Conservation (phyloP, 2,888 invertebrate genomes). For the Conchocele bisecta region DNA sequence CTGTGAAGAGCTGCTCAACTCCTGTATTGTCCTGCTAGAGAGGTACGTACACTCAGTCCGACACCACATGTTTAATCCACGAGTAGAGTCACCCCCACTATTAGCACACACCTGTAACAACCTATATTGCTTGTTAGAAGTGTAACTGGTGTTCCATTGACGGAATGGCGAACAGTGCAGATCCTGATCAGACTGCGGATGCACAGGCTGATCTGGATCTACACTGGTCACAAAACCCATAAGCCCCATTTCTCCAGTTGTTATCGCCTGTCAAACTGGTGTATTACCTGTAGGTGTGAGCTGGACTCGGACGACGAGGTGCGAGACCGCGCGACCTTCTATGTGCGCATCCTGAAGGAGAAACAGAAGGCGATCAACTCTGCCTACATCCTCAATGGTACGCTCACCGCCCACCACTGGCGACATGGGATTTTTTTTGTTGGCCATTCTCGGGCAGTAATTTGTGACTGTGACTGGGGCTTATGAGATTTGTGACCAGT, state of each 20-base stretch:
- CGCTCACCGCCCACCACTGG: too few species aligned
- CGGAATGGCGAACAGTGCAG: too few species aligned
- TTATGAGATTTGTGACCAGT: too few species aligned
- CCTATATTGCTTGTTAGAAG: too few species aligned
- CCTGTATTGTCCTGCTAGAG: constrained; percentile 88
- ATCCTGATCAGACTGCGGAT: too few species aligned
- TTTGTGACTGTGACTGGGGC: too few species aligned
- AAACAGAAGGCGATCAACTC: constrained; percentile 81
- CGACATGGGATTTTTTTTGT: too few species aligned
- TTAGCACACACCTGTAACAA: neutral
- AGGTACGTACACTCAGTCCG: constrained; percentile 73
- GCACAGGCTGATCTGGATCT: too few species aligned
- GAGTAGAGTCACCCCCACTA: neutral
- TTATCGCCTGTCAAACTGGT: neutral
- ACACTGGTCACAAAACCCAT: too few species aligned
- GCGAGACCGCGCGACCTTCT: constrained; percentile 98
- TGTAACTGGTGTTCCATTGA: too few species aligned
- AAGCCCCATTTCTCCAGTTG: too few species aligned
- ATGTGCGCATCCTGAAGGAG: constrained; percentile 90
- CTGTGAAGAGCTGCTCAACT: constrained; percentile 93
- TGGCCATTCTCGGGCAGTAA: too few species aligned
- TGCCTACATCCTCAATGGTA: constrained; percentile 82
- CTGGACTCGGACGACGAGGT: constrained; percentile 99
- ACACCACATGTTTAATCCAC: neutral
- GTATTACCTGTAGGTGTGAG: constrained; percentile 82